A percentile compares a stretch with the other conserved stretches of the same genome.
Conservation (phyloP, 2,797 vertebrate genomes). For the Cottoperca gobio region DNA sequence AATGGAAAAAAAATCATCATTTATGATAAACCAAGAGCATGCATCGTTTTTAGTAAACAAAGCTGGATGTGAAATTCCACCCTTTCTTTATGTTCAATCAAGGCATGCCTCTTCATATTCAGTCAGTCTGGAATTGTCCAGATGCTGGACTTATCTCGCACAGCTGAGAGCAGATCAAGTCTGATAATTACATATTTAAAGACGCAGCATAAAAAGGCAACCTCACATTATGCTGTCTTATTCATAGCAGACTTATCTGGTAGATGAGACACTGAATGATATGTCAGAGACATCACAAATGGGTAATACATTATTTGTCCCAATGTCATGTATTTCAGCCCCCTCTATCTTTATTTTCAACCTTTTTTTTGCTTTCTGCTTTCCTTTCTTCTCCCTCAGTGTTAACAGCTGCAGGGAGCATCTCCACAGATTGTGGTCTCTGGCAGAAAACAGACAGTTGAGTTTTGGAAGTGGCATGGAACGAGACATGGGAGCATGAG, state of each 20-base stretch:
- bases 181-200: constrained; percentile 49
- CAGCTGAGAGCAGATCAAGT: constrained; percentile 46
- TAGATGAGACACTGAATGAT: constrained; percentile 48
- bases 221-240: constrained; percentile 19
- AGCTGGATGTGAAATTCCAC: constrained; percentile 67
- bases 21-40: constrained; percentile 52
- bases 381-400: constrained; percentile 40
- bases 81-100: constrained; percentile 61
- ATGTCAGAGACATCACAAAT: constrained; percentile 36
- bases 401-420: constrained; percentile 55
- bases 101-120: constrained; percentile 56
- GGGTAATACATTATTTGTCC: constrained; percentile 29
- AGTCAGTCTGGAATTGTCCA: constrained; percentile 51
- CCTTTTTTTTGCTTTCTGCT: constrained; percentile 19
- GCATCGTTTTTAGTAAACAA: constrained; percentile 60
- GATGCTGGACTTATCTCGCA: constrained; percentile 30
- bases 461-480: constrained; percentile 77
- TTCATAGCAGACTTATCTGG: constrained; percentile 35
- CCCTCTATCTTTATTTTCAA: constrained; percentile 33
- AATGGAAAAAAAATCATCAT: constrained; percentile 40
- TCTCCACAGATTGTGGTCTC: constrained; percentile 71
- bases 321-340: constrained; percentile 26
- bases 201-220: constrained; percentile 14
- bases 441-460: constrained; percentile 69
- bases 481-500: constrained; percentile 69